These are phyloP conservation scores for Catonia carolina DNA, from an alignment of 2,888 invertebrate species.

Conservation along the genomic window DNA sequence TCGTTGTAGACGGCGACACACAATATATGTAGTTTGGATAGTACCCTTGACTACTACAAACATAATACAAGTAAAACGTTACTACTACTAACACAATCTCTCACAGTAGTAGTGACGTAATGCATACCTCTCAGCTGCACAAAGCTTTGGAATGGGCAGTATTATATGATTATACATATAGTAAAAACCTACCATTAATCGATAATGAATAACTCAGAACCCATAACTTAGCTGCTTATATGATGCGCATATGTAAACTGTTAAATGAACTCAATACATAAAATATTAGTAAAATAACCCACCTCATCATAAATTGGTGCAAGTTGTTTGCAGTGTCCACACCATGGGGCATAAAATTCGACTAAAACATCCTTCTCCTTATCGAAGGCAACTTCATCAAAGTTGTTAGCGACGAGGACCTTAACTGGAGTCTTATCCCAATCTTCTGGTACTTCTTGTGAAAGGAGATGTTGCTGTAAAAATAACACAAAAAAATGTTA, in stretches of 20 bases:
- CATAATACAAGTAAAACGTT: no score
- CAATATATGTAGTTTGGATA: no score
- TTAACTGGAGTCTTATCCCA: conserved; percentile 96
- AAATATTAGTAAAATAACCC: conserved; percentile 19
- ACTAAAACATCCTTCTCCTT: conserved; percentile 87
- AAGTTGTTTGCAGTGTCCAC: conserved; percentile 97
- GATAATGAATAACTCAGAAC: no score
- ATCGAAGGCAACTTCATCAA: conserved; percentile 86
- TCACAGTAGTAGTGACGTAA: no score
- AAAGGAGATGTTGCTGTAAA: conserved; percentile 77
- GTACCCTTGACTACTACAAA: no score
- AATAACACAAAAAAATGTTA: neutral
- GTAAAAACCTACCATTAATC: neutral
- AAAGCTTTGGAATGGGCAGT: no score
- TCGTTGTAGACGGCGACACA: no score
- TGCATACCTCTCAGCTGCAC: no score
- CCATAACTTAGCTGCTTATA: neutral
- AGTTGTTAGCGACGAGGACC: conserved; percentile 88
- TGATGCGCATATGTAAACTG: no score
- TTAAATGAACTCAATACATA: neutral
- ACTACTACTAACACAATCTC: no score
- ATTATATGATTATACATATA: neutral
- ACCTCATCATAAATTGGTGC: conserved; percentile 86
- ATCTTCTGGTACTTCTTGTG: conserved; percentile 90
- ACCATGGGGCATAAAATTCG: conserved; percentile 99